Evolutionary conservation across 1,140 invertebrate species (phyloP).

Genomic region (Cecropterus lyciades): DNA sequence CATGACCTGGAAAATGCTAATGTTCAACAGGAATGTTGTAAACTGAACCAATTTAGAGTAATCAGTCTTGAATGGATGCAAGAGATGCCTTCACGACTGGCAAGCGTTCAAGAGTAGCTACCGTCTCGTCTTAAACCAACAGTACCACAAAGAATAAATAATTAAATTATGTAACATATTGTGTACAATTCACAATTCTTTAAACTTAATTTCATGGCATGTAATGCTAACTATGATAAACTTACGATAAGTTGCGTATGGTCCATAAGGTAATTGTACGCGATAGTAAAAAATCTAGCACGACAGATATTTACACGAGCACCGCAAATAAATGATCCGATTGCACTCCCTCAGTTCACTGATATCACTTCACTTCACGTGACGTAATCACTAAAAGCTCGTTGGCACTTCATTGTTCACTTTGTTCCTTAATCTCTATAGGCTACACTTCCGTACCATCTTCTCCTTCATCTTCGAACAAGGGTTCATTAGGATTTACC

Average conservation of each 20-base stretch:
- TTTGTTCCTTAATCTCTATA: constrained; percentile 36
- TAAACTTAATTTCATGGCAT: constrained; percentile 50
- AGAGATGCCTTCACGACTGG: constrained; percentile 54
- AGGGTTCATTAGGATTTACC: constrained; percentile 85
- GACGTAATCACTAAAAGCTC: constrained; percentile 70
- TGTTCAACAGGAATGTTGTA: constrained; percentile 57
- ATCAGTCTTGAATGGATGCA: constrained; percentile 76
- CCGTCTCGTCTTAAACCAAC: constrained; percentile 51
- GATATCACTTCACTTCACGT: constrained; percentile 60
- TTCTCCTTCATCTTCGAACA: constrained; percentile 94
- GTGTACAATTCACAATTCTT: constrained; percentile 47
- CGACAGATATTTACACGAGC: constrained; percentile 79
- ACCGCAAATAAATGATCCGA: constrained; percentile 73
- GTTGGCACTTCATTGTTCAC: constrained; percentile 74
- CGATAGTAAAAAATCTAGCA: constrained; percentile 82
- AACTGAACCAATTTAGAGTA: constrained; percentile 69
- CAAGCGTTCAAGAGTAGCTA: constrained; percentile 58
- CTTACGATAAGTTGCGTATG: constrained; percentile 62
- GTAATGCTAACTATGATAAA: constrained; percentile 56
- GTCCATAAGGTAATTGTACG: constrained; percentile 74
- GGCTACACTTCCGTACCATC: constrained; percentile 93
- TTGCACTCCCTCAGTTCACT: constrained; percentile 63
- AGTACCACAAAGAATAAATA: constrained; percentile 77
- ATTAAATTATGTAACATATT: constrained; percentile 64
- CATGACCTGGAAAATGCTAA: constrained; percentile 43